Evolutionary conservation across 2,113 vertebrate genomes (phyloP).

Genomic region (Ranitomeya variabilis): DNA sequence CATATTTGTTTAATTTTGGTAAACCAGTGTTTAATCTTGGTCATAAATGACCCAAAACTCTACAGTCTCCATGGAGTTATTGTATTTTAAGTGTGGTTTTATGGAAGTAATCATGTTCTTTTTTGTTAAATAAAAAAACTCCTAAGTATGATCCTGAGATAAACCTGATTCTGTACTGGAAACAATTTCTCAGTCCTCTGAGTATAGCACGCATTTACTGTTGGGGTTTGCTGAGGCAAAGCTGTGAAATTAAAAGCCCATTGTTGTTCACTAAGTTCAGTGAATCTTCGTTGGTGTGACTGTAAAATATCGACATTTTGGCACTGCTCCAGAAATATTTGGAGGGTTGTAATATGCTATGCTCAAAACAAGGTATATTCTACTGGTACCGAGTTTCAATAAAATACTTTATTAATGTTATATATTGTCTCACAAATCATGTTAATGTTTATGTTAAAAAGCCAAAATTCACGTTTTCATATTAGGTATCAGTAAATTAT

Average conservation of each 20-base stretch:
- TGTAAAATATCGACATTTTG: conserved; percentile 2
- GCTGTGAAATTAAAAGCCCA: conserved; percentile 26
- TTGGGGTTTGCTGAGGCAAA: conserved; percentile 25
- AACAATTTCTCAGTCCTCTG: conserved; percentile 21
- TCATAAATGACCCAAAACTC: neutral
- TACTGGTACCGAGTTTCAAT: neutral
- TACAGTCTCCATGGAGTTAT: neutral
- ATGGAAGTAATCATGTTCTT: neutral
- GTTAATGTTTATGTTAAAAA: neutral
- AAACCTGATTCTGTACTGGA: neutral
- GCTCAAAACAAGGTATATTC: neutral
- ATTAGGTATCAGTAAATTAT: too few relatives aligned
- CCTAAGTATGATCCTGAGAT: neutral
- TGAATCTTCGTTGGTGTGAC: conserved; percentile 13
- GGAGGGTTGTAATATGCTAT: neutral
- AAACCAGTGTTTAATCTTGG: neutral
- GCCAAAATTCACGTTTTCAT: too few relatives aligned
- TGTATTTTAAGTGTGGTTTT: neutral
- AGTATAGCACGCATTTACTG: conserved; percentile 2
- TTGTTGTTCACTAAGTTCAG: conserved; percentile 26
- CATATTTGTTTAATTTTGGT: too few relatives aligned
- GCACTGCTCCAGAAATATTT: neutral
- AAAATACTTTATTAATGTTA: neutral
- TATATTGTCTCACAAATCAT: neutral
- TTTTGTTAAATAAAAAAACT: neutral